Evolutionary conservation across 2,113 vertebrate genomes (phyloP), one percentile per base, ranked within the genome.

Genomic region (Thamnaconus septentrionalis): DNA sequence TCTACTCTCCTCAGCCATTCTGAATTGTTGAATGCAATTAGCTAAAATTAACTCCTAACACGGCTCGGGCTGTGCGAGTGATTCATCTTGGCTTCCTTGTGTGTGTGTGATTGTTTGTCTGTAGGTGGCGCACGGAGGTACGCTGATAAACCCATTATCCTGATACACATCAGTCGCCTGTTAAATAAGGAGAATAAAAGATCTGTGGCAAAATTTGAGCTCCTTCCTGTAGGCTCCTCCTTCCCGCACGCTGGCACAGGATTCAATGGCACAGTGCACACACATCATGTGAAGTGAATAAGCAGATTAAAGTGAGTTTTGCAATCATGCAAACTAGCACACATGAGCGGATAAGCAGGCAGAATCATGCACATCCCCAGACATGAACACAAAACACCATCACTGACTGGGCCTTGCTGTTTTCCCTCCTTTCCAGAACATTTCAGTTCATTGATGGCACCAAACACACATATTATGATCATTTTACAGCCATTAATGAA

Each of bases 11-110:
- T 69, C 18, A 5, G 11, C 39, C 47, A 65, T 46, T 54, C 47
- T 74, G 64, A 41, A 57, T 57, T 71, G 56, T 76, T 55, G 39
- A 58, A 64, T 63, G 64, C 79, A 82, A 81, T 82, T 43, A 81
- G 66, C 66, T 76, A 76, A 75, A 72, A 73, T 82, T 53, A 79
- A 64, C 60, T 66, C 56, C 57, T 47, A 75, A 40, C 58, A 65
- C 66, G 59, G 53, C 56, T 53, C 39, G 41, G n/a, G 59, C 59
- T 8, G 11, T 52, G 55, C 72, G 61, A 82, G 77, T 63, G 63
- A 75, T 75, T 60, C 51, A 73, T 68, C 45, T 55, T 31, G 55
- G 61, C 40, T 53, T 50, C 55, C 40, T 47, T 77, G 47, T 72
- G 41, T 78, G 67, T 61, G 61, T 62, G 59, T 53, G 50, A 53